Percentiles rank a stretch among this genome's conserved stretches.
Evolutionary conservation across 2,797 vertebrate species (phyloP).

Genomic region (Falco peregrinus): DNA sequence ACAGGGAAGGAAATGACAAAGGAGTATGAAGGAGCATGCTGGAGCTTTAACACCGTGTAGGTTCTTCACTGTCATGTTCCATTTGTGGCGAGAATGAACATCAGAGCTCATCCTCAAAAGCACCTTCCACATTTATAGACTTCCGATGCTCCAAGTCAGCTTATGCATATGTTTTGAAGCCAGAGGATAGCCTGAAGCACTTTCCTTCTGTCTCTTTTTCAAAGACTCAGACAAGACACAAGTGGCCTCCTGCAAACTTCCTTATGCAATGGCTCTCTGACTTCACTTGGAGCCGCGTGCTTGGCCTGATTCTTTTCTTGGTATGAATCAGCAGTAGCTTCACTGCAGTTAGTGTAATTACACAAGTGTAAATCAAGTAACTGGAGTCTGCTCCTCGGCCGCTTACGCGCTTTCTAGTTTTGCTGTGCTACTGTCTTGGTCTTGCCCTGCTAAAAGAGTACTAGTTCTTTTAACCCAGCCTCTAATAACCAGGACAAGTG

Average conservation of each 20-base stretch:
- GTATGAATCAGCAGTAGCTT: conserved; percentile 6
- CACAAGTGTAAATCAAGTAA: background rate
- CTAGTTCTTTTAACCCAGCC: background rate
- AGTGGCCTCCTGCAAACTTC: background rate
- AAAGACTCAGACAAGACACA: background rate
- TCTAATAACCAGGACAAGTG: background rate
- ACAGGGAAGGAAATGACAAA: background rate
- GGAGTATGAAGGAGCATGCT: background rate
- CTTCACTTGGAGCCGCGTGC: background rate
- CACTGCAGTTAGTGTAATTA: background rate
- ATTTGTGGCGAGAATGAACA: background rate
- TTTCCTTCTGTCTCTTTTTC: background rate
- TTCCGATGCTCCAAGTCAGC: background rate
- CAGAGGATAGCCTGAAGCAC: conserved; percentile 24
- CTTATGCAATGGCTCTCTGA: background rate
- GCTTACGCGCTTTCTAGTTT: background rate
- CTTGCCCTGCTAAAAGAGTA: background rate
- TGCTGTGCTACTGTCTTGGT: background rate
- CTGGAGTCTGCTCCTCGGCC: background rate
- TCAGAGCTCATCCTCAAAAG: conserved; percentile 18
- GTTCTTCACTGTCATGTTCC: background rate
- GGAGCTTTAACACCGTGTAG: background rate
- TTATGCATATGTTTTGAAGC: background rate
- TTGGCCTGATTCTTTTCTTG: background rate
- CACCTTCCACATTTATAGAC: background rate